phyloP scores from a whole-genome alignment of 2,888 invertebrate species.

The Elmis aenea region DNA sequence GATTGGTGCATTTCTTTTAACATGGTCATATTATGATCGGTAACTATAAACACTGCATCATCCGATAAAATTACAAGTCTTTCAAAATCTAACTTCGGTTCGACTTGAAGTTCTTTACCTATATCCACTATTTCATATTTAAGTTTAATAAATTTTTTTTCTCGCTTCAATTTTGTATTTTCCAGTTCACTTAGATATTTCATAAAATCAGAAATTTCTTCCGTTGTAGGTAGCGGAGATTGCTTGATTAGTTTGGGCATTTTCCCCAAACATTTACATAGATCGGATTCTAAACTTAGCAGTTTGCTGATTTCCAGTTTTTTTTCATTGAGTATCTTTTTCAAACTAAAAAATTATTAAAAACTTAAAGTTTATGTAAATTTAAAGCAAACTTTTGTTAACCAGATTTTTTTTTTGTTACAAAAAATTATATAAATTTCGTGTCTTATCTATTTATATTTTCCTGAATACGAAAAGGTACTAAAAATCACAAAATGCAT shows the following conservation, averaged over 20 bases:
- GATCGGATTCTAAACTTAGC: constrained; percentile 51
- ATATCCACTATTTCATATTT: constrained; percentile 43
- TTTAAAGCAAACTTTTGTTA: too few species aligned
- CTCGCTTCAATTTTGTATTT: constrained; percentile 55
- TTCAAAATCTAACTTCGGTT: constrained; percentile 45
- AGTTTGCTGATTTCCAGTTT: constrained; percentile 48
- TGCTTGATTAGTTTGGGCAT: constrained; percentile 49
- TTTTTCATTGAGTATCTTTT: constrained; percentile 48
- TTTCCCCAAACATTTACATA: constrained; percentile 53
- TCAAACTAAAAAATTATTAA: constrained; percentile 49
- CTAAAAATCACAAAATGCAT: too few species aligned
- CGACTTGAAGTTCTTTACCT: constrained; percentile 41
- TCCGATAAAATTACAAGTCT: constrained; percentile 41
- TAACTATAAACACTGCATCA: constrained; percentile 54
- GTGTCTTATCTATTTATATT: too few species aligned
- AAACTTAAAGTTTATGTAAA: too few species aligned
- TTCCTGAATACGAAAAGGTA: too few species aligned
- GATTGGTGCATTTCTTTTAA: constrained; percentile 55
- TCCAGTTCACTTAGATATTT: too few species aligned
- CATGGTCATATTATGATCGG: constrained; percentile 58
- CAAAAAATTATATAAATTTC: too few species aligned
- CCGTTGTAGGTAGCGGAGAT: constrained; percentile 56
- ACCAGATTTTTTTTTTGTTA: too few species aligned
- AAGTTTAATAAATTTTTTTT: constrained; percentile 38
- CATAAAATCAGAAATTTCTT: constrained; percentile 58